A percentile compares a stretch with the other conserved stretches of the same genome.
Evolutionary conservation across 1,140 invertebrate species (phyloP).

Genomic region (Sminthurinus signatus): DNA sequence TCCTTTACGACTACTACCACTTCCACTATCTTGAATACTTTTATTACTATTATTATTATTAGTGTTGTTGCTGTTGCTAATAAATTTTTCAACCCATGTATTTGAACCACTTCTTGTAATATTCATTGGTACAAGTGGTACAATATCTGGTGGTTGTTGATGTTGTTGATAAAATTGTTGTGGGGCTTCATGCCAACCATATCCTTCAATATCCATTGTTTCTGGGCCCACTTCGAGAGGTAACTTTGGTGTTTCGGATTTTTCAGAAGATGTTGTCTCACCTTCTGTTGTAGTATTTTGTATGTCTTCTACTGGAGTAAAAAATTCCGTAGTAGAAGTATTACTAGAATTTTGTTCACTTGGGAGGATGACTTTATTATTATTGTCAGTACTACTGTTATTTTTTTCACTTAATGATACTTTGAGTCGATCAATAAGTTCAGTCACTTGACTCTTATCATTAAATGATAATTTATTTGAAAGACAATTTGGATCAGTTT

Average conservation of each 20-base stretch:
- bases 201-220: background rate
- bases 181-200: too few relatives aligned
- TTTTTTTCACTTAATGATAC: slow-evolving; percentile 51
- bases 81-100: slow-evolving; percentile 13
- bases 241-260: background rate
- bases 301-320: background rate
- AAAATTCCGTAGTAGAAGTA: background rate
- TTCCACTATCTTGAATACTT: background rate
- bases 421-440: slow-evolving; percentile 66
- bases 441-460: slow-evolving; percentile 53
- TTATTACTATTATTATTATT: background rate
- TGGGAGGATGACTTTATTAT: background rate
- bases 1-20: too few relatives aligned
- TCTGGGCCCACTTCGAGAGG: background rate
- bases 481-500: slow-evolving; percentile 30
- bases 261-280: background rate
- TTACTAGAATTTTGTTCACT: background rate
- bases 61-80: background rate
- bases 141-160: slow-evolving; percentile 15
- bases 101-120: slow-evolving; percentile 1
- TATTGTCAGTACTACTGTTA: background rate
- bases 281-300: background rate
- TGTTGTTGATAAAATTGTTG: slow-evolving; percentile 9
- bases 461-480: background rate
- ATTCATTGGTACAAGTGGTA: background rate